Percentiles rank a stretch among this genome's conserved stretches.
These are phyloP conservation scores for Stenopsyche tienmushanensis DNA, from an alignment of 1,140 invertebrate genomes.

Conservation along the genomic window DNA sequence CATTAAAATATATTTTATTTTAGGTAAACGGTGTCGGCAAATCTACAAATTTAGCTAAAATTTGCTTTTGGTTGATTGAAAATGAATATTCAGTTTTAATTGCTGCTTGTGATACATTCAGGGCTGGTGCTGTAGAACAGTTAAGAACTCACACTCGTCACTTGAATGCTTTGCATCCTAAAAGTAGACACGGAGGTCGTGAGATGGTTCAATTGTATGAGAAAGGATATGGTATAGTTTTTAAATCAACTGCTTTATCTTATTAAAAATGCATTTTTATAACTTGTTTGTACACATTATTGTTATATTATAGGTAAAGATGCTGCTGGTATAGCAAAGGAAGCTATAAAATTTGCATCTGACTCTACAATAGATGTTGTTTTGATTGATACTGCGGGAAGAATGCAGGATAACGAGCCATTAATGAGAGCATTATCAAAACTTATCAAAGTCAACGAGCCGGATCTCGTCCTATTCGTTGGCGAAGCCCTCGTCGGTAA, in stretches of 20 bases:
- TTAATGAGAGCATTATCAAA: conserved; percentile 96
- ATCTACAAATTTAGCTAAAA: conserved; percentile 99
- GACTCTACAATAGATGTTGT: conserved; percentile 88
- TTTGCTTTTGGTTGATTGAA: conserved; percentile 99
- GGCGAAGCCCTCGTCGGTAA: conserved; percentile 99
- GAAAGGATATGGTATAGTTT: conserved; percentile 83
- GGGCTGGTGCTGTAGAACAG: conserved; percentile 98
- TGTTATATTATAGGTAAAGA: conserved; percentile 73
- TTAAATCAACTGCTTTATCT: background rate
- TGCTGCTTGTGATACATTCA: conserved; percentile 98
- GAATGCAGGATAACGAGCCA: conserved; percentile 99
- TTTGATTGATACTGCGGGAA: conserved; percentile 95
- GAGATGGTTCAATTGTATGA: conserved; percentile 94
- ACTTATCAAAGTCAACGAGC: conserved; percentile 86
- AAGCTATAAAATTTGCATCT: conserved; percentile 88
- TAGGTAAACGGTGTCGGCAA: conserved; percentile 96
- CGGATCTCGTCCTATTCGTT: conserved; percentile 97
- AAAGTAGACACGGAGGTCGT: conserved; percentile 65
- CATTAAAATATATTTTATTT: conserved; percentile 16
- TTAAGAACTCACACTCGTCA: conserved; percentile 92
- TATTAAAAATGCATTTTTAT: background rate
- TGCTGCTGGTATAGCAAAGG: conserved; percentile 95
- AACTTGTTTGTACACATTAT: too few relatives aligned
- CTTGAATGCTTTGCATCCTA: conserved; percentile 91
- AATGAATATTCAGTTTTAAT: conserved; percentile 96